Conservation (phyloP, 1,140 invertebrate species). For the Sycobia sp. region DNA sequence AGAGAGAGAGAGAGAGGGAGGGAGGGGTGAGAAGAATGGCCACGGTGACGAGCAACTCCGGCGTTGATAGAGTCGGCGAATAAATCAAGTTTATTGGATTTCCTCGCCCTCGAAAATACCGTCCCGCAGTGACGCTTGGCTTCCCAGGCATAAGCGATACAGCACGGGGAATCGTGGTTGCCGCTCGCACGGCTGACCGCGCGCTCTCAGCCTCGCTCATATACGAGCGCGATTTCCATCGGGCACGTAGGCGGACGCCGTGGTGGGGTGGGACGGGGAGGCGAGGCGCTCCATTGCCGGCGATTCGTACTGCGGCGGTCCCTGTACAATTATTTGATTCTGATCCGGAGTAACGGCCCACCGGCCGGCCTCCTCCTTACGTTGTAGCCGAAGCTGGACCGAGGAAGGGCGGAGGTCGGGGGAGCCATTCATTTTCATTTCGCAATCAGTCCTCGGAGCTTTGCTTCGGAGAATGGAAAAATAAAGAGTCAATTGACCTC, state of each 20-base stretch:
- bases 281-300: too few relatives aligned
- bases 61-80: neutral
- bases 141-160: constrained; percentile 1
- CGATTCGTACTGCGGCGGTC: neutral
- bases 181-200: neutral
- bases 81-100: constrained; percentile 31
- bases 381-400: neutral
- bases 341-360: constrained; percentile 42
- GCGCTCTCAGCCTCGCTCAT: neutral
- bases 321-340: constrained; percentile 33
- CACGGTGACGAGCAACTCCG: too few relatives aligned
- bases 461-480: too few relatives aligned
- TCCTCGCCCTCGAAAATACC: constrained; percentile 16
- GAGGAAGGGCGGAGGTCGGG: too few relatives aligned
- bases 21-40: neutral
- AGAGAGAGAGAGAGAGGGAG: too few relatives aligned
- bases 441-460: too few relatives aligned
- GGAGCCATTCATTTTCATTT: constrained; percentile 41
- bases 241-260: too few relatives aligned
- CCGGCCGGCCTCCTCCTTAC: constrained; percentile 5
- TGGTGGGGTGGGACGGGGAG: neutral
- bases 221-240: neutral
- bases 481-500: neutral
- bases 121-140: constrained; percentile 4
- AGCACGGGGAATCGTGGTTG: too few relatives aligned